Evolutionary conservation across 1,140 invertebrate genomes (phyloP), one percentile per base, ranked within the genome.

Genomic region (Globodera ellingtonae): DNA sequence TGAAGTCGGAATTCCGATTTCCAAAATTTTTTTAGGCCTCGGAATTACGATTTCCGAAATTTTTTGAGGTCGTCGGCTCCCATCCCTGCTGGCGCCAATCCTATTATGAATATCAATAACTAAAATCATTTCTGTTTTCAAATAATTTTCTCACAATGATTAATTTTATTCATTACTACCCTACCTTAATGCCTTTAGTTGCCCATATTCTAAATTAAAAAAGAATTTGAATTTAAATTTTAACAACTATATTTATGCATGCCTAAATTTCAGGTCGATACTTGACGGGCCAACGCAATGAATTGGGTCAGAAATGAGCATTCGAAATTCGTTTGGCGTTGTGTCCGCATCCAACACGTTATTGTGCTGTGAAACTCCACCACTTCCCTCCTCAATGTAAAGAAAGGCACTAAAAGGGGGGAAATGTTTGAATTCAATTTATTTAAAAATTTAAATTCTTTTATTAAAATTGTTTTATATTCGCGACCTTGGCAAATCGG

Each of bases 331-430:
- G 21, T 47, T 66, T 66, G 67, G 48, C 6, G 65, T 62, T 62
- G 52, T 85, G 84, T 83, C 80, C 21, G n/a, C 52, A 59, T 56
- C 77, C n/a, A 24, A 24, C 79, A 79, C 15, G 6, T 78, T 69
- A 21, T 44, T 47, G n/a, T 56, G 47, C 66, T 50, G n/a, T 56
- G 35, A 75, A 75, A 56, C 62, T 62, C 7, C n/a, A 65, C 59
- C 46, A 70, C 46, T 35, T 70, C 79, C 81, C 75, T 87, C 84
- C 48, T 88, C 87, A 72, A 88, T 86, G 73, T 88, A 88, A n/a
- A 87, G 70, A 69, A 88, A 87, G 9, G 87, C 87, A 79, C 80
- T 50, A 70, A 47, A 70, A 24, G 1, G 67, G 3, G 6, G 9
- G 10, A 70, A 70, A 70, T 21, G 21, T 21, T 65, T 21, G 59